phyloP scores from a whole-genome alignment of 2,797 vertebrate species.

The Syncerus caffer region DNA sequence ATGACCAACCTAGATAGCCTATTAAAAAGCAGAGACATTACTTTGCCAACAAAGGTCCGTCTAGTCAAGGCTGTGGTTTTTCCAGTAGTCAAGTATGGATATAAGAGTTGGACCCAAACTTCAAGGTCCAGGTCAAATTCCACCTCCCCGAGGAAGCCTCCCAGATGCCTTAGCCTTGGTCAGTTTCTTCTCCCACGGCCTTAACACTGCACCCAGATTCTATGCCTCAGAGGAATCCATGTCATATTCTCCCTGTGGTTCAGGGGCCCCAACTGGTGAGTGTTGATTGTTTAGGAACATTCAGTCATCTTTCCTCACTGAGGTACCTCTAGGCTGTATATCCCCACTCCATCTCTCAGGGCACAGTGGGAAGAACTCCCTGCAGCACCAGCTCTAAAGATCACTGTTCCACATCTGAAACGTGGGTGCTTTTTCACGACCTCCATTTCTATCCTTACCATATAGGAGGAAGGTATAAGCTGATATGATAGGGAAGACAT shows the following conservation, averaged over 20 bases:
- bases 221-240: not conserved
- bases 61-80: not conserved
- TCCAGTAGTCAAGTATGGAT: not conserved
- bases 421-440: not conserved
- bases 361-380: not conserved
- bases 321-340: not conserved
- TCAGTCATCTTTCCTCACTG: not conserved
- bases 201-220: not conserved
- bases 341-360: not conserved
- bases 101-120: not conserved
- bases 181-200: not conserved
- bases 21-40: not conserved
- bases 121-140: not conserved
- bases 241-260: not conserved
- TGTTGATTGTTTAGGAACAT: not conserved
- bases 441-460: not conserved
- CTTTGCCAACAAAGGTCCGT: not conserved
- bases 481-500: not conserved
- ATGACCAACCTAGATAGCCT: not conserved
- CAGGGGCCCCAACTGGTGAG: not conserved
- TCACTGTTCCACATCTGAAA: not conserved
- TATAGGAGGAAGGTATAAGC: not conserved
- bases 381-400: not conserved
- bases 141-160: not conserved
- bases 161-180: not conserved